Percentiles rank a stretch among this genome's conserved stretches.
Evolutionary conservation across 2,797 vertebrate species (phyloP).

Genomic region (Microctenopoma lineatum): DNA sequence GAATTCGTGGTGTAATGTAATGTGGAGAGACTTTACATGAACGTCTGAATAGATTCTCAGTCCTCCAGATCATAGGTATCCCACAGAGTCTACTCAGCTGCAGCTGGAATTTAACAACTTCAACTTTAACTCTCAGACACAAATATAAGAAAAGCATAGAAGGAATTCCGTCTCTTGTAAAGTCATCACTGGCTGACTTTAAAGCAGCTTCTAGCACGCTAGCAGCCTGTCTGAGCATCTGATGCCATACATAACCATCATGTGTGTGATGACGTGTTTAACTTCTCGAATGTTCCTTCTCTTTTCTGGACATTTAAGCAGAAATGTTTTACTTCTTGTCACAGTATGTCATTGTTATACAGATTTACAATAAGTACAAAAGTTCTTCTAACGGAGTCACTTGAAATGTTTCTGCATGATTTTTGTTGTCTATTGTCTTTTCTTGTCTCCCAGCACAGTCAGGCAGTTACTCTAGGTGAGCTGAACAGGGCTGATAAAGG

Average conservation of each 20-base stretch:
- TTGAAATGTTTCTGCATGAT: too few species aligned
- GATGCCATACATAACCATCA: neutral
- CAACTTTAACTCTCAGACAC: conserved; percentile 1
- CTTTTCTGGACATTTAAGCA: neutral
- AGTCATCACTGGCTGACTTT: conserved; percentile 30
- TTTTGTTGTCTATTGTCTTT: too few species aligned
- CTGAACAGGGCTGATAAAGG: too few species aligned
- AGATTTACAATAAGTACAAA: too few species aligned
- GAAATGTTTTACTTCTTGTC: neutral
- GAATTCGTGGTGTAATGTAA: neutral
- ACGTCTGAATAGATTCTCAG: neutral
- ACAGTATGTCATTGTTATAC: conserved; percentile 3
- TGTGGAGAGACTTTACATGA: neutral
- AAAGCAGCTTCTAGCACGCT: conserved; percentile 8
- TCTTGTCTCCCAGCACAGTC: too few species aligned
- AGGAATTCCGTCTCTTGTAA: conserved; percentile 20
- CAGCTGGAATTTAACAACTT: too few species aligned
- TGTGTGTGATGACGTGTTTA: neutral
- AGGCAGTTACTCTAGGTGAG: too few species aligned
- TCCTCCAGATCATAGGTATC: too few species aligned
- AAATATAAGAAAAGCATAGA: conserved; percentile 21
- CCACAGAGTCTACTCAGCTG: too few species aligned
- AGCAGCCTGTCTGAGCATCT: conserved; percentile 4
- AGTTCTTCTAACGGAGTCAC: too few species aligned
- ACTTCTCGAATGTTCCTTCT: too few species aligned